Percentiles rank a stretch among this genome's conserved stretches.
phyloP scores from a whole-genome alignment of 2,797 vertebrate genomes.

The Fundulus diaphanus region DNA sequence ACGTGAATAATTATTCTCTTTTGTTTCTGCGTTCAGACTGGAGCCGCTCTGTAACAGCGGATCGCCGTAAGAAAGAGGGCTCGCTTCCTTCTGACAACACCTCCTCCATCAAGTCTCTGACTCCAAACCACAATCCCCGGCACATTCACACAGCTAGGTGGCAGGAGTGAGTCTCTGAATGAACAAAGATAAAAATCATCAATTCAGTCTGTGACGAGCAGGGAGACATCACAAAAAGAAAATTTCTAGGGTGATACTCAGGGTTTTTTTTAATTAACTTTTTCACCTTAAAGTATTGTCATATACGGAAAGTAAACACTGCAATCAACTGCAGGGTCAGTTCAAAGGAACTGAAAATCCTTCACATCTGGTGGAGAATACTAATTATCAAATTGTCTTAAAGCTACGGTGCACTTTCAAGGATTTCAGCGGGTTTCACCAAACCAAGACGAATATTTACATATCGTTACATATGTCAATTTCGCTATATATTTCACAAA shows the following conservation, averaged over 20 bases:
- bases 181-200: background rate
- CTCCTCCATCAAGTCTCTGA: slow-evolving; percentile 71
- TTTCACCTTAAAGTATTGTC: slow-evolving; percentile 1
- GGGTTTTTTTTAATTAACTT: background rate
- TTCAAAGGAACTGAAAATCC: background rate
- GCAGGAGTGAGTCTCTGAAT: slow-evolving; percentile 22
- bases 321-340: background rate
- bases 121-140: slow-evolving; percentile 26
- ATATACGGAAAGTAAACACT: background rate
- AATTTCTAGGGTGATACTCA: background rate
- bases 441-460: background rate
- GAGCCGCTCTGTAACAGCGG: slow-evolving; percentile 70
- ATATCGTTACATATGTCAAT: background rate
- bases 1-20: background rate
- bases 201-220: background rate
- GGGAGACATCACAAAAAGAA: background rate
- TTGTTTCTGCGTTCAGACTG: slow-evolving; percentile 77
- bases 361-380: background rate
- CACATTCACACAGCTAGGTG: slow-evolving; percentile 42
- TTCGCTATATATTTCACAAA: background rate
- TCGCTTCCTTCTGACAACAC: slow-evolving; percentile 70
- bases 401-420: background rate
- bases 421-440: background rate
- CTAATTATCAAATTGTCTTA: background rate
- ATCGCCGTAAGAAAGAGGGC: slow-evolving; percentile 53